phyloP scores from a whole-genome alignment of 1,140 invertebrate species.

The Saccostrea cuccullata region DNA sequence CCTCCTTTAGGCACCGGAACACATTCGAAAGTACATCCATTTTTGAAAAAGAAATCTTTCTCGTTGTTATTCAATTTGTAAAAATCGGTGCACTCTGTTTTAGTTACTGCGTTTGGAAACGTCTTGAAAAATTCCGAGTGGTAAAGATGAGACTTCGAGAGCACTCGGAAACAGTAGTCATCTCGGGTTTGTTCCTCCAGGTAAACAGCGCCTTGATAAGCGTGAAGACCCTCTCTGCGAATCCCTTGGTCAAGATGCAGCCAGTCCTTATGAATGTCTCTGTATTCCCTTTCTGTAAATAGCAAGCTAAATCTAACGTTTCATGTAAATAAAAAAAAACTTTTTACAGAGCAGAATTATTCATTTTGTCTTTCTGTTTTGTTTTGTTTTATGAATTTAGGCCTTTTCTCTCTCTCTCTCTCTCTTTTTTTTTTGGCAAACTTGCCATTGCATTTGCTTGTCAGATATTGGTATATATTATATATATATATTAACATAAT shows the following conservation, averaged over 20 bases:
- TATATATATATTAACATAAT: no score
- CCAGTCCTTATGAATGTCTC: constrained; percentile 55
- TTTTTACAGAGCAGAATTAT: no score
- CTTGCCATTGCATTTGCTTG: no score
- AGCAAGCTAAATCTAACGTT: no score
- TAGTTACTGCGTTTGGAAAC: constrained; percentile 48
- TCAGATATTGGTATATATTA: no score
- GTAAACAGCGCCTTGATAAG: constrained; percentile 69
- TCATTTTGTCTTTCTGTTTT: no score
- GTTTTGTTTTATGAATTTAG: no score
- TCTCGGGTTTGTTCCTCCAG: constrained; percentile 63
- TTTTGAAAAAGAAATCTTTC: constrained; percentile 56
- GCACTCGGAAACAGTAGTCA: constrained; percentile 64
- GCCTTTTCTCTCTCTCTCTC: no score
- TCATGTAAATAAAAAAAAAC: no score
- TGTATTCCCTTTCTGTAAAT: constrained; percentile 45
- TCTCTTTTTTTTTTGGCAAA: no score
- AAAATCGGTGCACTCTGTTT: constrained; percentile 49
- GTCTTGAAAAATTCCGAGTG: constrained; percentile 59
- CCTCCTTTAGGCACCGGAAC: constrained; percentile 72
- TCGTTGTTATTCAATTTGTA: constrained; percentile 47
- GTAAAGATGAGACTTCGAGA: constrained; percentile 61
- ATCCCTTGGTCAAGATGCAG: constrained; percentile 67
- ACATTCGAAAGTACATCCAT: constrained; percentile 56
- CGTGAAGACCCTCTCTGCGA: constrained; percentile 63